Evolutionary conservation across 2,888 invertebrate genomes (phyloP), one percentile per base, ranked within the genome.

Genomic region (Ichneumoninae sp.): DNA sequence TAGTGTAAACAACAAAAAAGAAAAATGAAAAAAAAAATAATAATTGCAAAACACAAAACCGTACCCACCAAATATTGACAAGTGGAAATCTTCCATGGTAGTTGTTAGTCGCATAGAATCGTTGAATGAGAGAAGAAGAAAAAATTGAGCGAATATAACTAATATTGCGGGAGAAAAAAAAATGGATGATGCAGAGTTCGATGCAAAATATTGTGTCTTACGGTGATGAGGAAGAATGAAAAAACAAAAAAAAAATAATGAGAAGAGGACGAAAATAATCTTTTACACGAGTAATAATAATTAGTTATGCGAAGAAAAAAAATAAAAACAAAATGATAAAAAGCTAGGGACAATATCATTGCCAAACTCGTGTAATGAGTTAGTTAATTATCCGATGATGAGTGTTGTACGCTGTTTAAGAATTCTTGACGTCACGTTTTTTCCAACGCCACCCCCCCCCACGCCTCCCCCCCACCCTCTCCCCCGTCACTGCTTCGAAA

Each of bases 341-440:
- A 91, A 92, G 91, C 89, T 93, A 92, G 91, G 91, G 93, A 93
- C 92, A 93, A 93, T 93, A 93, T 91, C 91, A 93, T 93, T 93
- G 93, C 93, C 93, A 93, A 93, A 93, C 90, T 93, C 87, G 86
- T 90, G 91, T 90, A 91, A 90, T 90, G 90, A 89, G 90, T 90
- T 92, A 91, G 90, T 91, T 90, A 89, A 91, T 72, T 88, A 91
- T 90, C 89, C 89, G 87, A 89, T 86, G 86, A 80, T 80, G 62
- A 78, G 81, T 16, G 60, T 62, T 80, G 76, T 85, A 82, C 44
- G 16, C 86, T 88, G 86, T 81, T 72, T 69, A 30, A n/a, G 66
- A 74, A 36, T 60, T 40, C 60, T 68, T 77, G 40, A 75, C 44
- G 60, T 68, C 71, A 71, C 22, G 54, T 40, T 26, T 62, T 82